A percentile compares a stretch with the other conserved stretches of the same genome.
These are phyloP conservation scores for Noctua comes DNA, from an alignment of 2,888 invertebrate genomes.

Conservation along the genomic window DNA sequence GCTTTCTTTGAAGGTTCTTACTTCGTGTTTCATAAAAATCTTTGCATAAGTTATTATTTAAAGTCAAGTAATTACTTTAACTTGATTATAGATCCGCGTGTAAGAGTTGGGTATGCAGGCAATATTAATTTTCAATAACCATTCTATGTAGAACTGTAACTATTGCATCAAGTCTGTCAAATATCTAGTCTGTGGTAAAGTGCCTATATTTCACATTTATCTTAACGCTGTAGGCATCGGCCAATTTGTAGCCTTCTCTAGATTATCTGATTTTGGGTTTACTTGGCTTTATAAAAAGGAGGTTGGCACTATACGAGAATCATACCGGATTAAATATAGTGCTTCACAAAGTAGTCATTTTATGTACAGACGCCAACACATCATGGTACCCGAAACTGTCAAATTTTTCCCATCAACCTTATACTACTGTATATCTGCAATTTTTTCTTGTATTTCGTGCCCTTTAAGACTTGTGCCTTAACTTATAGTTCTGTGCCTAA, in stretches of 20 bases:
- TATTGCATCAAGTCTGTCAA: background rate
- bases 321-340: background rate
- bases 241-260: background rate
- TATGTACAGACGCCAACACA: background rate
- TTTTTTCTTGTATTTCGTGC: background rate
- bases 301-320: background rate
- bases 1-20: too few relatives aligned
- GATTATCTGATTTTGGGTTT: background rate
- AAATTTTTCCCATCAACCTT: too few relatives aligned
- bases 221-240: background rate
- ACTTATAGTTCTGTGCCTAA: conserved; percentile 29
- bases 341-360: background rate
- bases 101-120: background rate
- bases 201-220: conserved; percentile 7
- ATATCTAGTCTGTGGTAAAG: conserved; percentile 11
- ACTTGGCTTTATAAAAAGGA: background rate
- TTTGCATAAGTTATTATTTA: background rate
- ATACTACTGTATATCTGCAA: background rate
- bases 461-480: conserved; percentile 53
- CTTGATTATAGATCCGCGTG: too few relatives aligned
- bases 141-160: background rate
- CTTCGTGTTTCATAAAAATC: too few relatives aligned
- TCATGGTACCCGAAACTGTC: too few relatives aligned
- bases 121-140: background rate
- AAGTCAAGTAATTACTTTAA: background rate